Conservation (phyloP, 2,113 vertebrate species). For the Chionodraco myersi region DNA sequence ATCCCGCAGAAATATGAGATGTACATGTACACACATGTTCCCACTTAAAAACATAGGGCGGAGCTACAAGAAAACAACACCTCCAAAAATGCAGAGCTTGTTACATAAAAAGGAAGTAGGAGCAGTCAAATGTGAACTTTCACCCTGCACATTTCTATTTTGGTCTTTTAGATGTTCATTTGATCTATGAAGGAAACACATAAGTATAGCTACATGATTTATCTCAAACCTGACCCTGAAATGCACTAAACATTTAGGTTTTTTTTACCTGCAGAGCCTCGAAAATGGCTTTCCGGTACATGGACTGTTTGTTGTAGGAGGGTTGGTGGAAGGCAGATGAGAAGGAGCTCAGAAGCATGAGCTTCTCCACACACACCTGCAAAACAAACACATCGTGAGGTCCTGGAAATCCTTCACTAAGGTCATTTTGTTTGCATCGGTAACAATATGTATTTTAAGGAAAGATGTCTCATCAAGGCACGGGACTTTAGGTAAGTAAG, state of each 20-base stretch:
- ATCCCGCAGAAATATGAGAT: conserved; percentile 21
- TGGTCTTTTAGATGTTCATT: conserved; percentile 21
- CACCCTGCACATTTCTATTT: conserved; percentile 2
- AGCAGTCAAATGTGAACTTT: conserved; percentile 21
- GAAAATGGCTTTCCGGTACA: conserved; percentile 98
- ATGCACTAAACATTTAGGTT: not conserved
- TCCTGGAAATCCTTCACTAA: conserved; percentile 8
- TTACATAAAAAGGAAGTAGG: conserved; percentile 28
- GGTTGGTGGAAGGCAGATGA: conserved; percentile 95
- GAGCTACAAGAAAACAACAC: conserved; percentile 33
- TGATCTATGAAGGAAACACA: not conserved
- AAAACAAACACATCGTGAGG: not conserved
- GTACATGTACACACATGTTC: conserved; percentile 20
- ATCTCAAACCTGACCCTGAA: not conserved
- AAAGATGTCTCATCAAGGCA: not conserved
- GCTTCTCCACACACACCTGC: conserved; percentile 96
- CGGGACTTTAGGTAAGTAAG: not conserved
- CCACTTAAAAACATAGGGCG: conserved; percentile 40
- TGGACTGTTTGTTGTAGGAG: conserved; percentile 97
- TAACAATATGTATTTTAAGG: not conserved
- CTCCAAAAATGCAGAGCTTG: conserved; percentile 46
- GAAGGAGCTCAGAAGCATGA: conserved; percentile 93
- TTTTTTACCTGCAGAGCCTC: conserved; percentile 95
- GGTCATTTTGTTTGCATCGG: not conserved
- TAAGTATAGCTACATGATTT: not conserved